Conservation (phyloP, 2,888 invertebrate species). For the Drosophila sordidula region DNA sequence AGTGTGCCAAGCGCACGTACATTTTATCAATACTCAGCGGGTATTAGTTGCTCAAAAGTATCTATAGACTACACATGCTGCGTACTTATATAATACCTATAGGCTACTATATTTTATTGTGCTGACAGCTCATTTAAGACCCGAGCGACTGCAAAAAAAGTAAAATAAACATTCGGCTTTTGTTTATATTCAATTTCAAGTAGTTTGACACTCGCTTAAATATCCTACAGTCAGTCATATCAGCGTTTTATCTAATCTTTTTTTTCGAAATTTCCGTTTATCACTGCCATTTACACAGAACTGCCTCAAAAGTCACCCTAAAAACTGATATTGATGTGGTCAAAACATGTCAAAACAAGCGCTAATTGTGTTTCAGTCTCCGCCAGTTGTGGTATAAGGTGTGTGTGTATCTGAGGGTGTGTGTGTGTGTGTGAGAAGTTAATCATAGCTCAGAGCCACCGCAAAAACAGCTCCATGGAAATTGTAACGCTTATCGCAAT, state of each 20-base stretch:
- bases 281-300: conserved; percentile 17
- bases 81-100: not conserved
- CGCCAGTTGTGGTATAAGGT: conserved; percentile 16
- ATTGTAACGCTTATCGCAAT: conserved; percentile 39
- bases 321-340: conserved; percentile 6
- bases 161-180: not conserved
- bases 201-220: too few species aligned
- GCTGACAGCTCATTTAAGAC: conserved; percentile 28
- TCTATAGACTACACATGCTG: not conserved
- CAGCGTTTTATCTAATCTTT: conserved; percentile 30
- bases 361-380: conserved; percentile 38
- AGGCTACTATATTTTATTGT: not conserved
- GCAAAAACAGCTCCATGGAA: conserved; percentile 8
- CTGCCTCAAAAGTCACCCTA: not conserved
- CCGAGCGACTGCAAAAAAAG: conserved; percentile 3
- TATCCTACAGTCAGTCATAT: conserved; percentile 2
- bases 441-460: conserved; percentile 28
- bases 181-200: not conserved
- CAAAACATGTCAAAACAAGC: conserved; percentile 27
- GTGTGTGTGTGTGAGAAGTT: conserved; percentile 18
- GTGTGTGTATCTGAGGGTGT: not conserved
- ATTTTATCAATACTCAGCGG: conserved; percentile 56
- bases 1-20: conserved; percentile 54
- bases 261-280: conserved; percentile 9
- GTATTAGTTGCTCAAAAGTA: conserved; percentile 40